Percentiles rank a stretch among this genome's conserved stretches.
Evolutionary conservation across 2,113 vertebrate species (phyloP).

Genomic region (Suncus etruscus): DNA sequence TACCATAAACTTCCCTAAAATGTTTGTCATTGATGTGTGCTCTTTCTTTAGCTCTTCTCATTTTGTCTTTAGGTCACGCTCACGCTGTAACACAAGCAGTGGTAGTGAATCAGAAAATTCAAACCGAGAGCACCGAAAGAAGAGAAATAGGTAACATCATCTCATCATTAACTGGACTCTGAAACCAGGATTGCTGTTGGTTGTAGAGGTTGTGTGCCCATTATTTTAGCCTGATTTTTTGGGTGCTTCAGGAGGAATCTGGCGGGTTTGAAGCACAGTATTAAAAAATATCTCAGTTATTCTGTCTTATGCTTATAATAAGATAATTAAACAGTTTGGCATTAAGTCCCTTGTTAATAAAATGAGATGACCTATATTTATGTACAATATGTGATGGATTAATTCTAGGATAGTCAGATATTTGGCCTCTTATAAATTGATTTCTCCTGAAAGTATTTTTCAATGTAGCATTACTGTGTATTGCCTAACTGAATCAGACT

Average conservation of each 20-base stretch:
- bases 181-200: background rate
- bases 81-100: conserved; percentile 94
- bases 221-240: background rate
- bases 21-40: background rate
- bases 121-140: conserved; percentile 92
- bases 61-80: conserved; percentile 88
- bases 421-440: background rate
- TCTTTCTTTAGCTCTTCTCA: conserved; percentile 38
- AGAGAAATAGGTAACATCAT: conserved; percentile 89
- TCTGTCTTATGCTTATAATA: conserved; percentile 29
- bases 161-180: background rate
- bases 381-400: background rate
- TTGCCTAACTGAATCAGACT: background rate
- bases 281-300: conserved; percentile 28
- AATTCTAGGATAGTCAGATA: too few relatives aligned
- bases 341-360: background rate
- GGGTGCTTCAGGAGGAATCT: background rate
- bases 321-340: conserved; percentile 37
- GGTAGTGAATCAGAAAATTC: conserved; percentile 95
- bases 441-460: conserved; percentile 21
- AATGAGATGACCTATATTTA: background rate
- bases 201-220: background rate
- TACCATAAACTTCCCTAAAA: background rate
- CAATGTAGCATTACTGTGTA: background rate
- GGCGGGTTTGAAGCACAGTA: background rate